These are phyloP conservation scores for Tamias sibiricus DNA, from an alignment of 2,113 vertebrate species.

Conservation along the genomic window DNA sequence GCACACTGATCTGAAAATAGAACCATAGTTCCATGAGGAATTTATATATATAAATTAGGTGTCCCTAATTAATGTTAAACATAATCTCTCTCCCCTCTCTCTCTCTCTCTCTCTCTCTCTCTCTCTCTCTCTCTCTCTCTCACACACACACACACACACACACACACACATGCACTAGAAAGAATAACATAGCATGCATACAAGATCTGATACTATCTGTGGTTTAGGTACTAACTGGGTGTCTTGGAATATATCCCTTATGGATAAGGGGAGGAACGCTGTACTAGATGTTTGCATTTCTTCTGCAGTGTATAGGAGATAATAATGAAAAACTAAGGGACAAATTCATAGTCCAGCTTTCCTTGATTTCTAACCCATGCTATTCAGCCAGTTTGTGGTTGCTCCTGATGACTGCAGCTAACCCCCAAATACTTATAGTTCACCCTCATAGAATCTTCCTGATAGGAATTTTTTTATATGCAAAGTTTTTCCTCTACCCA, in stretches of 20 bases:
- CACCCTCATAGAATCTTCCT: background rate
- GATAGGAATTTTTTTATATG: background rate
- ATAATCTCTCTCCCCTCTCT: too few relatives aligned
- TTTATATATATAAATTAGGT: background rate
- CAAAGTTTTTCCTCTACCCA: background rate
- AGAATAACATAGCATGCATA: background rate
- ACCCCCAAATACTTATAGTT: background rate
- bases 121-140: too few relatives aligned
- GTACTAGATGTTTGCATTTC: background rate
- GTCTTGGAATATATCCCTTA: too few relatives aligned
- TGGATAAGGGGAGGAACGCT: background rate
- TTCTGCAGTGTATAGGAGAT: background rate
- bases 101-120: too few relatives aligned
- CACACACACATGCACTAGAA: background rate
- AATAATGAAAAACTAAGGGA: background rate
- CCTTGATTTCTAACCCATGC: background rate
- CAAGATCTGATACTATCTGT: background rate
- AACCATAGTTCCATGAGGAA: background rate
- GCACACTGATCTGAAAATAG: background rate
- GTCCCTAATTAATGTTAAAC: background rate
- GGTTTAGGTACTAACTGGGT: background rate
- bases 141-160: too few relatives aligned
- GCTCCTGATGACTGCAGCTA: background rate
- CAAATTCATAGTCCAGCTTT: background rate
- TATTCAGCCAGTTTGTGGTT: background rate